Evolutionary conservation across 2,113 vertebrate species (phyloP).

Genomic region (Helogale parvula): DNA sequence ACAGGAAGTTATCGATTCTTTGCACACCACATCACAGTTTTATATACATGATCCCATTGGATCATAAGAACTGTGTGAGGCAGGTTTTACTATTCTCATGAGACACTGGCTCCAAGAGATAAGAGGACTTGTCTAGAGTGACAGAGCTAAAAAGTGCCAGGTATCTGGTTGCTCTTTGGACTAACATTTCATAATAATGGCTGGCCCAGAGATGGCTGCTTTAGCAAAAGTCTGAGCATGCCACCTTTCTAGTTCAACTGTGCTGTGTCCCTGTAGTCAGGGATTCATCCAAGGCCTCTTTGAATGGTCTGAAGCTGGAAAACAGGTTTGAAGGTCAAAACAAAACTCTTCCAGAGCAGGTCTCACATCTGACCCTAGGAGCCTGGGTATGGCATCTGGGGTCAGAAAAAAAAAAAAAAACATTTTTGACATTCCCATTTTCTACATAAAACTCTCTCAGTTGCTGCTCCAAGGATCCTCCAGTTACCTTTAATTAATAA

Average conservation of each 20-base stretch:
- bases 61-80: not conserved
- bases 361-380: not conserved
- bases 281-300: not conserved
- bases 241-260: not conserved
- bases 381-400: not conserved
- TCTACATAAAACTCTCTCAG: not conserved
- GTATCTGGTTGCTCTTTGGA: not conserved
- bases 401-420: not conserved
- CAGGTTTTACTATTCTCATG: not conserved
- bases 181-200: not conserved
- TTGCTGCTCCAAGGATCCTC: not conserved
- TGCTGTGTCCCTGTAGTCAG: not conserved
- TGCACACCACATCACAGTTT: not conserved
- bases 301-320: not conserved
- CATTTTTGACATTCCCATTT: slow-evolving; percentile 22
- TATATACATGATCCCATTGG: not conserved
- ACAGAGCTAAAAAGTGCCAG: not conserved
- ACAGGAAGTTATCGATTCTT: not conserved
- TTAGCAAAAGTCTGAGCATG: not conserved
- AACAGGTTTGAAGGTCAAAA: slow-evolving; percentile 9
- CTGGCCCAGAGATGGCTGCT: not conserved
- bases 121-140: not conserved
- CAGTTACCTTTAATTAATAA: slow-evolving; percentile 14
- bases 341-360: not conserved
- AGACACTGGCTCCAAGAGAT: not conserved